Percentiles rank a stretch among this genome's conserved stretches.
phyloP scores from a whole-genome alignment of 2,888 invertebrate species.

The Chymomyza amoena region DNA sequence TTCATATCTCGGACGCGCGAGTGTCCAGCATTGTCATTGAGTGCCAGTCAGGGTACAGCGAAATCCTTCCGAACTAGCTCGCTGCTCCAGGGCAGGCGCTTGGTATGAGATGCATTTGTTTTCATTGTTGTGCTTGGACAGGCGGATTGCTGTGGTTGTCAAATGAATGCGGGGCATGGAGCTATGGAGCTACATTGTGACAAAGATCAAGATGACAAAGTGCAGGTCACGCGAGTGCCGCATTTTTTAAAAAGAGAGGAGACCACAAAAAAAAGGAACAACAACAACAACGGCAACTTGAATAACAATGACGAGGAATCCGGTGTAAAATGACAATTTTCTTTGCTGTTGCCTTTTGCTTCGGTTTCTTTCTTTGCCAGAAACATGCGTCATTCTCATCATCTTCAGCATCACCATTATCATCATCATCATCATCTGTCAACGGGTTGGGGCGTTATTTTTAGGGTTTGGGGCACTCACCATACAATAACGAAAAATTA shows the following conservation, averaged over 20 bases:
- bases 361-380: slow-evolving; percentile 22
- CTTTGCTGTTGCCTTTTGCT: slow-evolving; percentile 1
- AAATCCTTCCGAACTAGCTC: no score
- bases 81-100: background rate
- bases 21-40: background rate
- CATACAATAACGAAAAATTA: slow-evolving; percentile 21
- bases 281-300: background rate
- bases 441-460: slow-evolving; percentile 13
- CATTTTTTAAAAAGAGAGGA: slow-evolving; percentile 36
- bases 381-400: slow-evolving; percentile 24
- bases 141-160: background rate
- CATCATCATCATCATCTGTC: slow-evolving; percentile 10
- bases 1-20: slow-evolving; percentile 55
- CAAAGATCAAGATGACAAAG: slow-evolving; percentile 62
- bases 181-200: background rate
- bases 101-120: slow-evolving; percentile 62
- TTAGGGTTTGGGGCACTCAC: no score
- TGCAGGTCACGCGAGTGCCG: slow-evolving; percentile 59
- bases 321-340: slow-evolving; percentile 29
- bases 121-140: slow-evolving; percentile 53
- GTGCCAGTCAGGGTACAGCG: background rate
- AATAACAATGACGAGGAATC: slow-evolving; percentile 9
- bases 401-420: slow-evolving; percentile 1
- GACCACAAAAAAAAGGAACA: background rate
- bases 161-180: background rate